Percentiles rank a stretch among this genome's conserved stretches.
Evolutionary conservation across 2,888 invertebrate genomes (phyloP).

Genomic region (Pantelozetes paolii): DNA sequence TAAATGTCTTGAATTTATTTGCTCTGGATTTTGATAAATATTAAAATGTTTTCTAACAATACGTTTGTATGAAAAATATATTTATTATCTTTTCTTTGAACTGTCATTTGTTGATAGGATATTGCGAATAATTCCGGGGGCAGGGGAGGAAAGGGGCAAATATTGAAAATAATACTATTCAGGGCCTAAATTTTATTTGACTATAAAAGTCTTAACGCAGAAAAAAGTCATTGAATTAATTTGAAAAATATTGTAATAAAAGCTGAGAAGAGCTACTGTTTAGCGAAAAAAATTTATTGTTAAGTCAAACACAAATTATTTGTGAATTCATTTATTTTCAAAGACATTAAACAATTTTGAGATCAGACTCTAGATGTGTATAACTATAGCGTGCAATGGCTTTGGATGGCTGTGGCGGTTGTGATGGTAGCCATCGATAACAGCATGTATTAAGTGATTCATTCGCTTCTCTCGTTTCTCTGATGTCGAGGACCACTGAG

Average conservation of each 20-base stretch:
- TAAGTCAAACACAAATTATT: conserved; percentile 29
- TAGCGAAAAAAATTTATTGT: neutral
- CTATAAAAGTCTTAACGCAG: too few relatives aligned
- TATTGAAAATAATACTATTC: too few relatives aligned
- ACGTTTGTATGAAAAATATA: neutral
- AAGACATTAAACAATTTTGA: conserved; percentile 16
- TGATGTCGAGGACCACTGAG: conserved; percentile 24
- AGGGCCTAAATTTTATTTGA: too few relatives aligned
- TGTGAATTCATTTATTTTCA: conserved; percentile 21
- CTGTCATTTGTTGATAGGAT: conserved; percentile 25
- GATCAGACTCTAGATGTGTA: neutral
- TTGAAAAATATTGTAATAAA: neutral
- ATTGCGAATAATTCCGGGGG: neutral
- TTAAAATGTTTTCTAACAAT: conserved; percentile 6
- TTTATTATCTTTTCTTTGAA: conserved; percentile 9
- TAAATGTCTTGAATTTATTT: conserved; percentile 6
- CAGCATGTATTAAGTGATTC: conserved; percentile 24
- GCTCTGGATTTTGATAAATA: conserved; percentile 9
- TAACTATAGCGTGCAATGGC: neutral
- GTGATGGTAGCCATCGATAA: conserved; percentile 8
- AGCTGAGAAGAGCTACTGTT: conserved; percentile 1
- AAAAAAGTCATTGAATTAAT: too few relatives aligned
- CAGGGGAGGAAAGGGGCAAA: neutral
- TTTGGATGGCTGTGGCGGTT: neutral
- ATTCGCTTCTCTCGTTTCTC: conserved; percentile 9